Percentiles rank a stretch among this genome's conserved stretches.
phyloP scores from a whole-genome alignment of 2,797 vertebrate species.

The Crenichthys baileyi region DNA sequence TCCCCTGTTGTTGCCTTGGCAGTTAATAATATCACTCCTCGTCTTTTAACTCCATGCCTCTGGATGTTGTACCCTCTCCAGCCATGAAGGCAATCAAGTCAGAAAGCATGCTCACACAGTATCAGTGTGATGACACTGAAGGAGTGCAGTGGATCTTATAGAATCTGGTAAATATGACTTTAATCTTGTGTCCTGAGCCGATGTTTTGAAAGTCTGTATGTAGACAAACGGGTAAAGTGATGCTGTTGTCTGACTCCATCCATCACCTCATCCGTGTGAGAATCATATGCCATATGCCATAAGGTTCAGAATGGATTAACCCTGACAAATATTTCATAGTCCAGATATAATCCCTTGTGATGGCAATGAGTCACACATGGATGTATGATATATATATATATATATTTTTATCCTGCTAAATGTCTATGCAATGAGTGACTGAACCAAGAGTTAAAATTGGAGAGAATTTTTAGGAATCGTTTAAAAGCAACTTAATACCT shows the following conservation, averaged over 20 bases:
- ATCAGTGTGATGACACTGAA: conserved; percentile 24
- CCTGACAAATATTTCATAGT: neutral
- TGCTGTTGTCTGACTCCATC: neutral
- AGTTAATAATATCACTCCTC: conserved; percentile 51
- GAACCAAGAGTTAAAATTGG: neutral
- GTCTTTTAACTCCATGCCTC: conserved; percentile 21
- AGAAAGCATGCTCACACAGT: conserved; percentile 15
- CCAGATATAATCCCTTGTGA: neutral
- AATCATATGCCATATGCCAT: neutral
- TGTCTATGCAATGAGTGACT: neutral
- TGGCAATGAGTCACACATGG: neutral
- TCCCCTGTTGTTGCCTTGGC: conserved; percentile 24
- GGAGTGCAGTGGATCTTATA: conserved; percentile 24
- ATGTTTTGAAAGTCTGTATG: conserved; percentile 13
- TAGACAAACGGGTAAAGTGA: neutral
- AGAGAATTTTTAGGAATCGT: neutral
- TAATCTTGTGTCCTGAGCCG: conserved; percentile 12
- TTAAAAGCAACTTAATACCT: neutral
- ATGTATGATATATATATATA: too few relatives aligned
- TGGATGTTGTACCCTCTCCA: conserved; percentile 39
- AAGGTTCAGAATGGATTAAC: neutral
- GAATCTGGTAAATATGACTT: conserved; percentile 26
- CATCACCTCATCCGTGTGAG: neutral
- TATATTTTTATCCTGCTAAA: neutral
- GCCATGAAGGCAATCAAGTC: conserved; percentile 40